Evolutionary conservation across 2,113 vertebrate genomes (phyloP).

Genomic region (Geothlypis trichas): DNA sequence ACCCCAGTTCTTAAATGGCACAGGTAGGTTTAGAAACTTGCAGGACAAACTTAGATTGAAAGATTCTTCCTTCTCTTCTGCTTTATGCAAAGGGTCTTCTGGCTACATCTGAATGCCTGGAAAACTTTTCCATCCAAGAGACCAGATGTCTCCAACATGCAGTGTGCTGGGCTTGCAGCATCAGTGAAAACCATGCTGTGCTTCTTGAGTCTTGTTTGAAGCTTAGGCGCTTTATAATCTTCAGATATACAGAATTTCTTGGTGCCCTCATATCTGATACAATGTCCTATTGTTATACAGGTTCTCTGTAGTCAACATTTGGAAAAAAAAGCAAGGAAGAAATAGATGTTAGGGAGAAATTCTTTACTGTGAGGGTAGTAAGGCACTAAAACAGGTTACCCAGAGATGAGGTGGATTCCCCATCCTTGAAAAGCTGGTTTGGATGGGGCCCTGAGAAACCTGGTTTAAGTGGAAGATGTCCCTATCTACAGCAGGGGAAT

Average conservation of each 20-base stretch:
- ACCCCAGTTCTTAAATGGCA: background rate
- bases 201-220: background rate
- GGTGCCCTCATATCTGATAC: background rate
- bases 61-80: background rate
- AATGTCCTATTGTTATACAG: background rate
- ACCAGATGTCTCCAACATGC: background rate
- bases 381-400: background rate
- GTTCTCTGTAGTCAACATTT: background rate
- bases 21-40: background rate
- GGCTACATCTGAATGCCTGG: background rate
- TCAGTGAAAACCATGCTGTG: rapidly evolving
- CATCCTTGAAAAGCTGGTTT: background rate
- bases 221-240: background rate
- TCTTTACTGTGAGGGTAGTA: background rate
- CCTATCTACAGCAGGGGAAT: background rate
- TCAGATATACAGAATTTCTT: background rate
- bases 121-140: background rate
- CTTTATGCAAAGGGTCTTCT: background rate
- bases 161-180: background rate
- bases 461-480: background rate
- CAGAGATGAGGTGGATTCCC: background rate
- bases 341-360: background rate
- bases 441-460: background rate
- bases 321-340: background rate
- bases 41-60: background rate